Evolutionary conservation across 2,888 invertebrate species (phyloP).

Genomic region (Antheraea assamensis): DNA sequence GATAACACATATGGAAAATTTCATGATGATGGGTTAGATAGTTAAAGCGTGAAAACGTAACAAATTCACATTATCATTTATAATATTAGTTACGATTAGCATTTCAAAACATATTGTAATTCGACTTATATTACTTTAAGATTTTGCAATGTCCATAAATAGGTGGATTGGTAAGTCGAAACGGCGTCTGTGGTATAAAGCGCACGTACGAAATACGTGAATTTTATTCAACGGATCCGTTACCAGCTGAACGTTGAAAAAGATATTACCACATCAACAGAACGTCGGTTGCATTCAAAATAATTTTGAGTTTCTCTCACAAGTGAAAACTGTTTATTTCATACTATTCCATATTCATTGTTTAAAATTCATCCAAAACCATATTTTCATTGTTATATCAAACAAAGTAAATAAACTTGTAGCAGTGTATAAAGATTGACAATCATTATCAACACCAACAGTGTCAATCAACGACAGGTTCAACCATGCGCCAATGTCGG

Average conservation of each 20-base stretch:
- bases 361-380: not conserved
- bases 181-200: constrained; percentile 48
- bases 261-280: constrained; percentile 40
- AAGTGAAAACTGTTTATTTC: no score
- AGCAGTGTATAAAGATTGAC: no score
- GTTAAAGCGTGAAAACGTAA: no score
- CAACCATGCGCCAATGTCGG: no score
- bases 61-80: no score
- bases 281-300: constrained; percentile 33
- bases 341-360: not conserved
- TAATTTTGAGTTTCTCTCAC: constrained; percentile 30
- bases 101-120: not conserved
- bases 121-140: not conserved
- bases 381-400: no score
- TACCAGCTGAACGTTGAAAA: constrained; percentile 50
- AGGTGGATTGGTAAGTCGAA: constrained; percentile 35
- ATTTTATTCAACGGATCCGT: constrained; percentile 61
- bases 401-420: no score
- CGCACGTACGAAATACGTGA: constrained; percentile 51
- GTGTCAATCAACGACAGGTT: no score
- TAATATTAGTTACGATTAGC: no score
- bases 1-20: no score
- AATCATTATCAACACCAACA: no score
- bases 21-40: no score
- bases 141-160: not conserved